These are phyloP conservation scores for Aramus guarauna DNA, from an alignment of 2,113 vertebrate genomes.

Conservation along the genomic window DNA sequence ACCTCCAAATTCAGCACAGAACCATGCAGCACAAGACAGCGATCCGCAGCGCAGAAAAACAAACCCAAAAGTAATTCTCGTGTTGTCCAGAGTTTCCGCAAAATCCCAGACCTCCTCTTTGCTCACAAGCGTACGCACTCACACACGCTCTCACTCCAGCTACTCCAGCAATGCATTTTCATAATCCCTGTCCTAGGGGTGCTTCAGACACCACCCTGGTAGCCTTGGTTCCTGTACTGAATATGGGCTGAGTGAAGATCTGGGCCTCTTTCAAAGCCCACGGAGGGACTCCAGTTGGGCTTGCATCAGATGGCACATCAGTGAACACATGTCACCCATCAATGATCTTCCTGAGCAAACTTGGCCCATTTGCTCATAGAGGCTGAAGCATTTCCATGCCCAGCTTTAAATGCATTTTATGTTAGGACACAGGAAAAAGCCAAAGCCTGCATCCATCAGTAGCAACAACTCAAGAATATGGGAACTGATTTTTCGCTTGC, in stretches of 20 bases:
- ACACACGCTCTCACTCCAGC: rapidly evolving
- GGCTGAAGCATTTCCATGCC: not conserved
- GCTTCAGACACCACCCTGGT: not conserved
- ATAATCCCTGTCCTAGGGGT: not conserved
- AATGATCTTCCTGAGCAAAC: not conserved
- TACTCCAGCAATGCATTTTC: not conserved
- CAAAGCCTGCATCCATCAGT: not conserved
- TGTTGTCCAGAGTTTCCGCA: not conserved
- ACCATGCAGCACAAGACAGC: not conserved
- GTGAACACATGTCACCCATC: not conserved
- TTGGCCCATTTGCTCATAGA: not conserved
- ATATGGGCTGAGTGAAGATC: not conserved
- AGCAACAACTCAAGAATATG: not conserved
- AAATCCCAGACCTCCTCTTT: not conserved
- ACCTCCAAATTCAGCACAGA: not conserved
- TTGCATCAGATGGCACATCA: not conserved
- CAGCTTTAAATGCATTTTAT: not conserved
- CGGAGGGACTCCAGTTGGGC: not conserved
- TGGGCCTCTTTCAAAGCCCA: not conserved
- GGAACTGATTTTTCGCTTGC: not conserved
- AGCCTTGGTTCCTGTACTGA: not conserved
- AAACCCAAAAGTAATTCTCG: not conserved
- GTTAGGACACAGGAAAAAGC: not conserved
- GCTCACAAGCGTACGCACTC: not conserved
- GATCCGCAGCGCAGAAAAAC: not conserved